These are phyloP conservation scores for Caradrina kadenii DNA, from an alignment of 2,888 invertebrate species.

Conservation along the genomic window DNA sequence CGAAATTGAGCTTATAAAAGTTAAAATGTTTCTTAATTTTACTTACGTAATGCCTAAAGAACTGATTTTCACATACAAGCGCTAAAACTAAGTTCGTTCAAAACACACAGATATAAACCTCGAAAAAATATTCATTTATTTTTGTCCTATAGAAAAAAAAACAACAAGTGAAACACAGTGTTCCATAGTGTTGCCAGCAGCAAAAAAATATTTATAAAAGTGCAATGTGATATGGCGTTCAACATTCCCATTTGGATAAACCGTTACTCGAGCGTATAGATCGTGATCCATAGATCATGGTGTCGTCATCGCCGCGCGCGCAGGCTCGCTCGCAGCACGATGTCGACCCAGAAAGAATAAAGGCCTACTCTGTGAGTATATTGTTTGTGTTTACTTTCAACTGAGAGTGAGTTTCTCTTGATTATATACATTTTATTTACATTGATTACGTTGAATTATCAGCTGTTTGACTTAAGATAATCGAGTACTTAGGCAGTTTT, in stretches of 20 bases:
- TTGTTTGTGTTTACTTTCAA: constrained; percentile 53
- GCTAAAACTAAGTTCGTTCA: not conserved
- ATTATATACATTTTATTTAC: constrained; percentile 46
- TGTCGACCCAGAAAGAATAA: constrained; percentile 88
- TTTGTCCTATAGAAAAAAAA: constrained; percentile 17
- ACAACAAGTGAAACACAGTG: constrained; percentile 36
- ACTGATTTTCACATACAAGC: constrained; percentile 12
- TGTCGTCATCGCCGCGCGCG: constrained; percentile 89
- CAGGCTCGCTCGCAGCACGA: constrained; percentile 86
- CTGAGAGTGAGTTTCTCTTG: constrained; percentile 53
- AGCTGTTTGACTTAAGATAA: constrained; percentile 11
- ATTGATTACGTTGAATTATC: constrained; percentile 11
- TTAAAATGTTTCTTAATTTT: not conserved
- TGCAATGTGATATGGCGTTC: constrained; percentile 63
- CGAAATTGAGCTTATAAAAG: not conserved
- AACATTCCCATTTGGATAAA: constrained; percentile 58
- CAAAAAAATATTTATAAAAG: constrained; percentile 44
- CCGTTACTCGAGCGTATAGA: constrained; percentile 72
- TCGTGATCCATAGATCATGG: constrained; percentile 88
- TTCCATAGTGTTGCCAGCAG: constrained; percentile 12
- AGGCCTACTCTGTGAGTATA: constrained; percentile 87
- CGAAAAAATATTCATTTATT: not conserved
- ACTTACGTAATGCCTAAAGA: constrained; percentile 31
- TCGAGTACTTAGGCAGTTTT: not conserved
- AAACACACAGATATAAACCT: constrained; percentile 29